phyloP scores from a whole-genome alignment of 2,113 vertebrate genomes.

The Syrrhaptes paradoxus region DNA sequence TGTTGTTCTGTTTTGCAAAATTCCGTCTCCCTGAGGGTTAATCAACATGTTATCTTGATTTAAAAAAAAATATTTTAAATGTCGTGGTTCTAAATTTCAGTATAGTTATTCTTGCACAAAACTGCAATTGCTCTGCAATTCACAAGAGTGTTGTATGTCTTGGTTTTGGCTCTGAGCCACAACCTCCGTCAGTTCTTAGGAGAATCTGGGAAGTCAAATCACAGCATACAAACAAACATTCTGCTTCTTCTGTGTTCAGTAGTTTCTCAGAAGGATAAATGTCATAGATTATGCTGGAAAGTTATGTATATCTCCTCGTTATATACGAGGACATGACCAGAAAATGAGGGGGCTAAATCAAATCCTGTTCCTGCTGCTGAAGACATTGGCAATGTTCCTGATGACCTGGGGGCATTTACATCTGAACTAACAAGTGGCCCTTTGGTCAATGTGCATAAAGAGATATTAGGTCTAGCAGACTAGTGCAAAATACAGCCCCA shows the following conservation, averaged over 20 bases:
- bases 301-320: not conserved
- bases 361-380: not conserved
- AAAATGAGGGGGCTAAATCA: not conserved
- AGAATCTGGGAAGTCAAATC: not conserved
- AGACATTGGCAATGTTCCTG: not conserved
- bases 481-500: not conserved
- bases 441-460: not conserved
- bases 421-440: not conserved
- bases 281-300: not conserved
- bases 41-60: not conserved
- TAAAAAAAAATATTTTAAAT: not conserved
- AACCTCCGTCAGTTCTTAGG: not conserved
- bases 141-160: not conserved
- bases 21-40: not conserved
- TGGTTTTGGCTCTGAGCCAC: conserved; percentile 3
- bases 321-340: not conserved
- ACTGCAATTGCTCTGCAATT: not conserved
- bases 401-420: not conserved
- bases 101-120: not conserved
- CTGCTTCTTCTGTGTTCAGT: not conserved
- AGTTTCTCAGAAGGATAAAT: conserved; percentile 21
- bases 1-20: conserved; percentile 1
- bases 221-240: conserved; percentile 8
- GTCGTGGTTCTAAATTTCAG: not conserved
- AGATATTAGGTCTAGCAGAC: not conserved